phyloP scores from a whole-genome alignment of 2,888 invertebrate genomes.

The Anorthoa munda region DNA sequence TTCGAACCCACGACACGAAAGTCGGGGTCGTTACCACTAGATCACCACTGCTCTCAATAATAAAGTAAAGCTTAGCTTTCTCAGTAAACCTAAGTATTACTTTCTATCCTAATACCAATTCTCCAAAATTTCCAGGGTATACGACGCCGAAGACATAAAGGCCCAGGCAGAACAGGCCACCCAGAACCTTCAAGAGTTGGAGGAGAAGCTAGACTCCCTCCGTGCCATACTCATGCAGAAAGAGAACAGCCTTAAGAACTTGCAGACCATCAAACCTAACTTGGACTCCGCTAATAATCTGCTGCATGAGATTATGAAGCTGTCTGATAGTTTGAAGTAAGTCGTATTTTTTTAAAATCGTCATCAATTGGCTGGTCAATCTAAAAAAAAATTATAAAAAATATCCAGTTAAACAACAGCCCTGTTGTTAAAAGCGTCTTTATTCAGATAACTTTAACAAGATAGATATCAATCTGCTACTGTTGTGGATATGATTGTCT shows the following conservation, averaged over 20 bases:
- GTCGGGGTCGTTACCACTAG: no score
- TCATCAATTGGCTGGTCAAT: no score
- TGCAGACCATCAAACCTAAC: slow-evolving; percentile 83
- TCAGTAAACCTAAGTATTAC: no score
- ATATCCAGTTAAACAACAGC: no score
- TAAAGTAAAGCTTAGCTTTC: no score
- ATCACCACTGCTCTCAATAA: no score
- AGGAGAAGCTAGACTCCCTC: slow-evolving; percentile 78
- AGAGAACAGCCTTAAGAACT: slow-evolving; percentile 82
- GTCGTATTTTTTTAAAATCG: slow-evolving; percentile 49
- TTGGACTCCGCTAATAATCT: slow-evolving; percentile 81
- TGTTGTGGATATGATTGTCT: no score
- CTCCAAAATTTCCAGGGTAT: slow-evolving; percentile 72
- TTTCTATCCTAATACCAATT: neutral
- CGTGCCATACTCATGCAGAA: slow-evolving; percentile 79
- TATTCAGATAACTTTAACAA: no score
- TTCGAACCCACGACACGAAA: no score
- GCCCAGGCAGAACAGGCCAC: slow-evolving; percentile 79
- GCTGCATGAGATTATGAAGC: slow-evolving; percentile 81
- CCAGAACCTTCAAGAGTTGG: slow-evolving; percentile 80
- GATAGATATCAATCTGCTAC: no score
- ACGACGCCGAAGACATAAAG: slow-evolving; percentile 84
- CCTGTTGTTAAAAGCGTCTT: no score
- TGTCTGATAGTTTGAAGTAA: slow-evolving; percentile 81
- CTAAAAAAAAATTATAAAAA: no score